Evolutionary conservation across 2,888 invertebrate genomes (phyloP).

Genomic region (Mechanitis messenoides): DNA sequence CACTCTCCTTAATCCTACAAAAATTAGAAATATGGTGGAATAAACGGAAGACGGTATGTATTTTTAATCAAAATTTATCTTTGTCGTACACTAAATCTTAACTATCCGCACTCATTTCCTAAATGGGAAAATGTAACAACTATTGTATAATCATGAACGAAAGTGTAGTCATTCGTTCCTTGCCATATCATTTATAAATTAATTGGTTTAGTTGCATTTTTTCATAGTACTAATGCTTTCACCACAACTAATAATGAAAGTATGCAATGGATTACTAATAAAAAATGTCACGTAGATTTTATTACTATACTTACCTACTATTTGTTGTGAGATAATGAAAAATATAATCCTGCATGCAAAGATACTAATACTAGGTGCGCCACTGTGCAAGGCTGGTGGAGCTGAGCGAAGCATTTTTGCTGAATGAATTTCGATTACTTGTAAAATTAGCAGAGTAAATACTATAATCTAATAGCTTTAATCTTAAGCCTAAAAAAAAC

Average conservation of each 20-base stretch:
- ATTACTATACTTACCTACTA: conserved; percentile 48
- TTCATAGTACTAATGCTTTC: conserved; percentile 55
- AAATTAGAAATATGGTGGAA: conserved; percentile 47
- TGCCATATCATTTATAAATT: too few species aligned
- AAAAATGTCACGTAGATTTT: conserved; percentile 25
- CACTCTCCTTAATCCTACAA: conserved; percentile 47
- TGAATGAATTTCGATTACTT: too few species aligned
- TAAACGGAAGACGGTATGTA: conserved; percentile 63
- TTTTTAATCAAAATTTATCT: conserved; percentile 55
- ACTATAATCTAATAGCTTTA: too few species aligned
- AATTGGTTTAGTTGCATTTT: conserved; percentile 34
- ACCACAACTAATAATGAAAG: conserved; percentile 48
- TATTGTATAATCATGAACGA: not conserved
- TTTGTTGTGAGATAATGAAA: conserved; percentile 74
- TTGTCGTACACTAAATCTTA: conserved; percentile 59
- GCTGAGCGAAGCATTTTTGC: too few species aligned
- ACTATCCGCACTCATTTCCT: conserved; percentile 64
- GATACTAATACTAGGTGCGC: conserved; percentile 4
- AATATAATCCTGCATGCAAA: conserved; percentile 38
- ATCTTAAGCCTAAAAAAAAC: too few species aligned
- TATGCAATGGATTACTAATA: conserved; percentile 46
- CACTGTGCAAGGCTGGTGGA: too few species aligned
- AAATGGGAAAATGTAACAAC: conserved; percentile 47
- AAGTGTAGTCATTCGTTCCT: not conserved
- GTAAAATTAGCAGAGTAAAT: too few species aligned